phyloP scores from a whole-genome alignment of 2,797 vertebrate species.

The Lycodopsis pacificus region DNA sequence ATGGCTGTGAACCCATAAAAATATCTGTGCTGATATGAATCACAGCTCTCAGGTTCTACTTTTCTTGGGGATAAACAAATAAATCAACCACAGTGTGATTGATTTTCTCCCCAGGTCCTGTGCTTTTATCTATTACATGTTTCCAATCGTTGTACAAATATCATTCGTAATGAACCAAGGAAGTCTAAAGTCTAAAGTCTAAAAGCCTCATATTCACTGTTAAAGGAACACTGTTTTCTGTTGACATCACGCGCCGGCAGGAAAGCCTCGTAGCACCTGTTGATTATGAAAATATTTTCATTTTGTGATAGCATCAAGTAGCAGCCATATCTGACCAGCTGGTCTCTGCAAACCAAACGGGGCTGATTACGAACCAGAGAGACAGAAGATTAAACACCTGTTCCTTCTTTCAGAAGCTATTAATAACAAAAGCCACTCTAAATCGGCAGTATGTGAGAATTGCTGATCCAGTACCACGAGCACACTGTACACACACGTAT shows the following conservation, averaged over 20 bases:
- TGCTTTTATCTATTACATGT: neutral
- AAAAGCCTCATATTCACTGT: neutral
- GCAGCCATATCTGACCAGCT: slow-evolving; percentile 34
- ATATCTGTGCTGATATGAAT: neutral
- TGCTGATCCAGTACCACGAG: neutral
- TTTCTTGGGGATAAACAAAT: neutral
- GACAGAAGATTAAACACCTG: slow-evolving; percentile 48
- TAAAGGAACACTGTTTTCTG: slow-evolving; percentile 4
- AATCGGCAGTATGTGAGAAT: neutral
- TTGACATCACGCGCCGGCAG: neutral
- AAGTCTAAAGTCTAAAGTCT: neutral
- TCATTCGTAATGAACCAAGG: neutral
- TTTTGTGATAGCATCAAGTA: slow-evolving; percentile 53
- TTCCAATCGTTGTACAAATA: neutral
- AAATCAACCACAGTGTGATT: neutral
- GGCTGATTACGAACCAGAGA: slow-evolving; percentile 41
- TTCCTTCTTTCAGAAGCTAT: slow-evolving; percentile 25
- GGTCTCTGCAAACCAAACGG: slow-evolving; percentile 33
- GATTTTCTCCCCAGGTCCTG: neutral
- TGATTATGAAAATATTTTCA: slow-evolving; percentile 59
- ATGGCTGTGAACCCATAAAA: neutral
- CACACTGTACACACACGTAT: neutral
- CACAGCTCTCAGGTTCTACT: neutral
- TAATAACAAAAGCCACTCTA: neutral
- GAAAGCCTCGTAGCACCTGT: slow-evolving; percentile 58